Base-by-base conservation (phyloP, 2,113 vertebrate genomes). In the Oncorhynchus nerka region DNA sequence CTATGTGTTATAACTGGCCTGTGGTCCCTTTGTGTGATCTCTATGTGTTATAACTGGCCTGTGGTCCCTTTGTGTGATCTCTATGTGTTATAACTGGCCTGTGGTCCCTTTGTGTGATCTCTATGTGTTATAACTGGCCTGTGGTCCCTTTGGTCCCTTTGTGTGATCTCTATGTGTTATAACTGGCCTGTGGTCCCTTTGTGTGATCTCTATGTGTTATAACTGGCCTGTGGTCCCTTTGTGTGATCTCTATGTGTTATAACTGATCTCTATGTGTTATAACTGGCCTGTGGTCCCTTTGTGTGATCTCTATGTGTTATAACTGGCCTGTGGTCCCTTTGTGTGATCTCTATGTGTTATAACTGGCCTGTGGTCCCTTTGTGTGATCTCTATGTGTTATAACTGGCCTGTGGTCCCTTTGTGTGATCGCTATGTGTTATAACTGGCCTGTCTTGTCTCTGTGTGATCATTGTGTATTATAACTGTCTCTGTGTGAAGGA, bases 401-500 rank as follows among this genome's bases (percentile, higher is more conserved):
- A 45, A 11, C 39, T 45, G 62, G 22, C 3, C 62, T 65, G 62
- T 9, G 3, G 9, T 45, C 39, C 39, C 9, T 45, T 45, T 45
- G 39, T 45, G 39, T 45, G 39, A 11, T 45, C 9, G 0, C 39
- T 11, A 45, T 45, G 39, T 45, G 39, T 45, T 45, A 45, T 45
- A 45, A 45, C 39, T 45, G 9, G 39, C 39, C 39, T 45, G 39
- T 45, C 39, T 26, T 28, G 22, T 65, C 1, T 73, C 9, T 51
- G 28, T 30, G 16, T 15, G 15, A 45, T 45, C 39, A 45, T 45
- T 45, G 39, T 55, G 32, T 24, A n/a, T 26, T 19, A 5, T 55
- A 2, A 12, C 13, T 71, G 20, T 48, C 32, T 57, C 39, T 76
- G 13, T 84, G 49, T 82, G 1, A 71, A 93, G 93, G 93, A 93